A percentile compares a stretch with the other conserved stretches of the same genome.
Evolutionary conservation across 2,113 vertebrate genomes (phyloP).

Genomic region (Albula glossodonta): DNA sequence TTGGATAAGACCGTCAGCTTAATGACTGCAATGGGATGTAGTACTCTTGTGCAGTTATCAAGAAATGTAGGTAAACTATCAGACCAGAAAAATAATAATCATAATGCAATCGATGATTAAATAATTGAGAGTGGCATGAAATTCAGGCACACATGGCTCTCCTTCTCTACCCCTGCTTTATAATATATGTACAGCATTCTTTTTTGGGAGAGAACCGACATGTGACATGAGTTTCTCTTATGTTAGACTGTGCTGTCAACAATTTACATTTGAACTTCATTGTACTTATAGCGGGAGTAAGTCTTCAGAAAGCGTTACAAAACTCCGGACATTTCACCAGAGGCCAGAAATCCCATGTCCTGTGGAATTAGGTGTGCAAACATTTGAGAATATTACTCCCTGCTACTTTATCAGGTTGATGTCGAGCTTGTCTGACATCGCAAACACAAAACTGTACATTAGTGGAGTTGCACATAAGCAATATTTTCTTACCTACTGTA

Average conservation of each 20-base stretch:
- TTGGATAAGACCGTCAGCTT: no score
- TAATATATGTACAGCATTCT: no score
- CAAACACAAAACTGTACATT: constrained; percentile 23
- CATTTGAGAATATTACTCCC: background rate
- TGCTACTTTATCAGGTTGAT: background rate
- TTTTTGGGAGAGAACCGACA: no score
- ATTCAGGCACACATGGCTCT: no score
- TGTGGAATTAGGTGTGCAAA: background rate
- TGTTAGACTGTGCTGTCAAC: background rate
- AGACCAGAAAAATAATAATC: no score
- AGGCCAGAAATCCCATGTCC: background rate
- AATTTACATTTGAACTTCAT: background rate
- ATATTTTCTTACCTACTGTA: constrained; percentile 11
- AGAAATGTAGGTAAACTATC: no score
- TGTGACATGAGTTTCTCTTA: no score
- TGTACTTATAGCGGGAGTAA: background rate
- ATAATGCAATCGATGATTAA: no score
- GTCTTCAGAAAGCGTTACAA: background rate
- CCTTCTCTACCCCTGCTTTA: no score
- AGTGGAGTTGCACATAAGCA: constrained; percentile 1
- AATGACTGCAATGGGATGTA: no score
- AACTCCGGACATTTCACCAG: background rate
- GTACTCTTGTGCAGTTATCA: no score
- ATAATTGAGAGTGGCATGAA: no score
- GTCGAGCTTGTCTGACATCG: background rate